Evolutionary conservation across 2,113 vertebrate genomes (phyloP).

Genomic region (Bombycilla garrulus): DNA sequence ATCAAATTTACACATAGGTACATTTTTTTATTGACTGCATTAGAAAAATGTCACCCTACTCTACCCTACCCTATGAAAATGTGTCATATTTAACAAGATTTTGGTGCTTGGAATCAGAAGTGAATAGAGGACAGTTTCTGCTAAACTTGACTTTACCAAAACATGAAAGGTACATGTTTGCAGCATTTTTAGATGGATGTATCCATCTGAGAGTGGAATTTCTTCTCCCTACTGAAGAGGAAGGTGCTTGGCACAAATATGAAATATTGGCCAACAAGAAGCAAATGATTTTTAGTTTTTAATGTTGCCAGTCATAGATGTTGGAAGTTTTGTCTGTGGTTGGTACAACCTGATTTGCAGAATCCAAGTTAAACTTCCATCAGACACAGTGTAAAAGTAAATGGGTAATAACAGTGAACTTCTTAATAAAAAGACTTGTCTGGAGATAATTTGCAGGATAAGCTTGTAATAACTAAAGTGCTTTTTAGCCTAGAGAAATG

Average conservation of each 20-base stretch:
- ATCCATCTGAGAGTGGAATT: background rate
- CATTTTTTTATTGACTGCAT: background rate
- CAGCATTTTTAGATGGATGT: background rate
- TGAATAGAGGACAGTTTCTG: background rate
- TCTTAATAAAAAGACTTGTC: background rate
- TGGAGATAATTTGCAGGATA: background rate
- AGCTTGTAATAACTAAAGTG: background rate
- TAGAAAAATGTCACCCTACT: background rate
- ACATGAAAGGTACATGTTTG: background rate
- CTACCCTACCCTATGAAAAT: background rate
- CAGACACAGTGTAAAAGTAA: background rate
- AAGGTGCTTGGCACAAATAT: background rate
- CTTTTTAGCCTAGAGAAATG: background rate
- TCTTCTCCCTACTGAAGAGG: background rate
- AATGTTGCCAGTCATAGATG: background rate
- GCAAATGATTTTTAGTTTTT: background rate
- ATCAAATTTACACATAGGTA: constrained; percentile 93
- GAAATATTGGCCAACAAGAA: background rate
- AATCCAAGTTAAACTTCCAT: background rate
- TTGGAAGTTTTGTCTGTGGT: background rate
- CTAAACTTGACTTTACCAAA: background rate
- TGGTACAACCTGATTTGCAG: background rate
- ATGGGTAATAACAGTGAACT: background rate
- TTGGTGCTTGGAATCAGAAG: background rate
- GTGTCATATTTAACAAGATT: background rate